Base-by-base conservation (phyloP, 2,888 invertebrate genomes). In the Hemicrepidius hirtus region DNA sequence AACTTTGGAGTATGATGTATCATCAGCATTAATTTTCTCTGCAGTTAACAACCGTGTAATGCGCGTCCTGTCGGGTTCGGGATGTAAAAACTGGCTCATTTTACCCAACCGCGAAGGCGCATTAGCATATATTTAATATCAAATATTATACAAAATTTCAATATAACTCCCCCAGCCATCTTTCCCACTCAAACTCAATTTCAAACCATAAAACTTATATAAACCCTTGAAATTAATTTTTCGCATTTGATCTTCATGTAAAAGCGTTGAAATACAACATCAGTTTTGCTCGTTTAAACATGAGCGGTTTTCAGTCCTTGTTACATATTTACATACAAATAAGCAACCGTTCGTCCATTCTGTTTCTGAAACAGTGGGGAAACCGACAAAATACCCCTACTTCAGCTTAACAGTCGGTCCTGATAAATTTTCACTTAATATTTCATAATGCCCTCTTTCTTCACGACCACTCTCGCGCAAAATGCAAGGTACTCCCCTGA, bases 351-450 rank as follows among this genome's bases (percentile, higher is more conserved):
- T 37, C n/a, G 13, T 40, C 40, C 40, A 13, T 13, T 13, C n/a
- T 40, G 40, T 13, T 40, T n/a, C n/a, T 40, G n/a, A 13, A 40
- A 40, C 13, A 40, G 40, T 4, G 18, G 18, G 4, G 13, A 24
- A 18, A 44, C 44, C 44, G 44, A 44, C 16, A 44, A 20, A 49
- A 49, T 21, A 21, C 49, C 7, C 1, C 13, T 16, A 13, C 6
- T 18, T 2, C 18, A 10, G 53, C 16, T 53, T 53, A n/a, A 59
- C 28, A 59, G 20, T 41, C 7, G 20, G 2, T 10, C 20, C 40
- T 65, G 50, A 65, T 65, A 53, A 65, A 65, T 65, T 65, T 65
- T 65, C 64, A 65, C 64, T 65, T 37, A 65, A 65, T 50, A 65
- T 65, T 65, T 65, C 64, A 65, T 65, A 65, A 65, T 53, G 49